Percentiles rank a stretch among this genome's conserved stretches.
Evolutionary conservation across 1,140 invertebrate species (phyloP).

Genomic region (Luehdorfia chinensis): DNA sequence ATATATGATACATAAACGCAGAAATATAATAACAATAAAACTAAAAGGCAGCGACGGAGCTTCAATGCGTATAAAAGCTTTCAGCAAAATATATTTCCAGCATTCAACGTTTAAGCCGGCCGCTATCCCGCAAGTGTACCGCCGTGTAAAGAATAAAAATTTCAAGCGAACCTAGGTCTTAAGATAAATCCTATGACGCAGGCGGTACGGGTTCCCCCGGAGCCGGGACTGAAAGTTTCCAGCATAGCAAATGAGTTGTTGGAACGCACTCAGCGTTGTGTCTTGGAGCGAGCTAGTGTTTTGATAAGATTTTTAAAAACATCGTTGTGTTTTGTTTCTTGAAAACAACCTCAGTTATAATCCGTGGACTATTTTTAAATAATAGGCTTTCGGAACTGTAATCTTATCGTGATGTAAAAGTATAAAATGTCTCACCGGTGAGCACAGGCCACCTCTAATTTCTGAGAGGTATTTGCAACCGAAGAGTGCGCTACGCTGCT

Average conservation of each 20-base stretch:
- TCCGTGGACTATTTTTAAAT: no score
- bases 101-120: conserved; percentile 13
- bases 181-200: conserved; percentile 16
- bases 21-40: conserved; percentile 19
- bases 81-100: conserved; percentile 10
- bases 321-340: conserved; percentile 1
- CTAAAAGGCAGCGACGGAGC: conserved; percentile 8
- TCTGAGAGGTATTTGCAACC: no score
- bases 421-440: no score
- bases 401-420: no score
- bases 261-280: background rate
- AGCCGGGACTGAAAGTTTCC: conserved; percentile 19
- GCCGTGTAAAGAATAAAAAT: conserved; percentile 23
- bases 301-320: conserved; percentile 1
- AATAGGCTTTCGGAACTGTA: no score
- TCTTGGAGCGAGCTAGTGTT: background rate
- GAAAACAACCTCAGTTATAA: no score
- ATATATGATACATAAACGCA: conserved; percentile 9
- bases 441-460: no score
- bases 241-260: conserved; percentile 29
- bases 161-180: conserved; percentile 21
- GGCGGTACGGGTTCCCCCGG: background rate
- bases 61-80: conserved; percentile 11
- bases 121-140: conserved; percentile 8
- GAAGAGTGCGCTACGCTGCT: no score